phyloP scores from a whole-genome alignment of 2,888 invertebrate species.

The Drosophila anomelani region DNA sequence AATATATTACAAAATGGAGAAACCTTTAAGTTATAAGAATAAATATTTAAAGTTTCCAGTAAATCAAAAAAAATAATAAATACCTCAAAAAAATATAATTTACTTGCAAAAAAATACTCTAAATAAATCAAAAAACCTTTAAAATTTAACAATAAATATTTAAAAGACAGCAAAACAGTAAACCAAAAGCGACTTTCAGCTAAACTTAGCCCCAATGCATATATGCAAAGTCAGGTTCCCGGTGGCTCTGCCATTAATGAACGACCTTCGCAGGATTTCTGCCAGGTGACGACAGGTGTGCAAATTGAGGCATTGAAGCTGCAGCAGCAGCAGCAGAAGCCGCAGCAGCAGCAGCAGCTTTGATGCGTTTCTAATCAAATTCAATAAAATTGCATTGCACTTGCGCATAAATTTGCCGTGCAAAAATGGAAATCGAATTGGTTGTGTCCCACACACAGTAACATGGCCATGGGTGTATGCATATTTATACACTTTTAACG shows the following conservation, averaged over 20 bases:
- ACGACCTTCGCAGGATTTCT: constrained; percentile 34
- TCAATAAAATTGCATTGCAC: constrained; percentile 66
- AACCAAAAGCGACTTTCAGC: neutral
- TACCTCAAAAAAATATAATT: neutral
- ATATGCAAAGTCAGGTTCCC: neutral
- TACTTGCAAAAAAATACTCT: neutral
- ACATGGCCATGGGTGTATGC: constrained; percentile 15
- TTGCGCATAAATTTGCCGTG: constrained; percentile 63
- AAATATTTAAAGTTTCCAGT: neutral
- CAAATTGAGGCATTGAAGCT: constrained; percentile 20
- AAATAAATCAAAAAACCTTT: rapidly evolving
- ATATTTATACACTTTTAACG: constrained; percentile 29
- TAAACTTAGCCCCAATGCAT: constrained; percentile 30
- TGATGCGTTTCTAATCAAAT: constrained; percentile 65
- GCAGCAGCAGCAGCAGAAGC: constrained; percentile 6
- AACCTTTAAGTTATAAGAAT: too few species aligned
- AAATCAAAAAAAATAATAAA: neutral
- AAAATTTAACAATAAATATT: neutral
- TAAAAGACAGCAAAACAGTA: neutral
- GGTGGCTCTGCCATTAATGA: constrained; percentile 7
- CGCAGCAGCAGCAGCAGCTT: constrained; percentile 21
- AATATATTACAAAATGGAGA: too few species aligned
- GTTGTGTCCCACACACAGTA: constrained; percentile 16
- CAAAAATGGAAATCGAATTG: constrained; percentile 43
- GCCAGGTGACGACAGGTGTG: constrained; percentile 16